phyloP scores from a whole-genome alignment of 2,797 vertebrate genomes.

The Nothura maculosa region DNA sequence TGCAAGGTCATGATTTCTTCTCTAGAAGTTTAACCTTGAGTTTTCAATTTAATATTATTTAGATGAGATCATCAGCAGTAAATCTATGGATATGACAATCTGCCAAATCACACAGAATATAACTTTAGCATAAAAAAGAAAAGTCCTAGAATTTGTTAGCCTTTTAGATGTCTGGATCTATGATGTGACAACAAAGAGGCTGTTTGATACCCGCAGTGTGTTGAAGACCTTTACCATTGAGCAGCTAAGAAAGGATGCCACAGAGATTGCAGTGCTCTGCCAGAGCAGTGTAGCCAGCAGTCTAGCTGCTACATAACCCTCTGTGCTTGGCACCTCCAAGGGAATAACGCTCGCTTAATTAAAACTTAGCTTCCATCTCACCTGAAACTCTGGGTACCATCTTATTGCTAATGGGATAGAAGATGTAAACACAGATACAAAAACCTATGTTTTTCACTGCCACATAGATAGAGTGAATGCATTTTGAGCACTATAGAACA shows the following conservation, averaged over 20 bases:
- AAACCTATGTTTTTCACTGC: not conserved
- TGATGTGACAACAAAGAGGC: not conserved
- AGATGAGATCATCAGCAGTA: not conserved
- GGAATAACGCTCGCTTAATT: not conserved
- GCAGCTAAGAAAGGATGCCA: not conserved
- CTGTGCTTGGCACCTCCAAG: not conserved
- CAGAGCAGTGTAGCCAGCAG: no score
- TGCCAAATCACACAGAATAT: not conserved
- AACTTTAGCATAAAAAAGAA: not conserved
- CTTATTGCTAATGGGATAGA: fast-evolving
- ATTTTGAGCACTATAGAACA: not conserved
- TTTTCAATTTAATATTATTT: constrained; percentile 18
- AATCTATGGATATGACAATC: not conserved
- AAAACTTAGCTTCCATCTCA: not conserved
- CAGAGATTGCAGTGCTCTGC: not conserved
- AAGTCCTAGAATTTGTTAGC: not conserved
- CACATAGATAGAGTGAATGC: not conserved
- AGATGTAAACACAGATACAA: not conserved
- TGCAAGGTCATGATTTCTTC: constrained; percentile 28
- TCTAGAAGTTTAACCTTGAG: constrained; percentile 14
- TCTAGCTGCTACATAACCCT: not conserved
- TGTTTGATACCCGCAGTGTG: not conserved
- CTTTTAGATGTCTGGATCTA: not conserved
- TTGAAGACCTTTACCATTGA: not conserved
- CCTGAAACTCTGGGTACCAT: not conserved